Percentiles rank a stretch among this genome's conserved stretches.
phyloP scores from a whole-genome alignment of 2,797 vertebrate species.

The Carcharodon carcharias region DNA sequence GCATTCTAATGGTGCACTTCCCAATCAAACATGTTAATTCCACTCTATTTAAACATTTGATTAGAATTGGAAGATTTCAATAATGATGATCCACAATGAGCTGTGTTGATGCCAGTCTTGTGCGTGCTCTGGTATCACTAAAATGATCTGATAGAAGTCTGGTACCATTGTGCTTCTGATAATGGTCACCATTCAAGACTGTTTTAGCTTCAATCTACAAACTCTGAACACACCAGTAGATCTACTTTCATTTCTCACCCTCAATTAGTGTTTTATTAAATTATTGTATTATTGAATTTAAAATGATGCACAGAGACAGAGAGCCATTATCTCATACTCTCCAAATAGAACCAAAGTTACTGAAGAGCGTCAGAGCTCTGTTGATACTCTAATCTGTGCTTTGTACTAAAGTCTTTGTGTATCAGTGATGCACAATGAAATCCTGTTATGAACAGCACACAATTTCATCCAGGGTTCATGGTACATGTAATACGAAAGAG shows the following conservation, averaged over 20 bases:
- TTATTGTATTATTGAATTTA: constrained; percentile 26
- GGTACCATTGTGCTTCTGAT: neutral
- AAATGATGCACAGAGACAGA: neutral
- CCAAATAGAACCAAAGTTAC: neutral
- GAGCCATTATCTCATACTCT: neutral
- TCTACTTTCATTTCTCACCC: neutral
- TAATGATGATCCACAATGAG: neutral
- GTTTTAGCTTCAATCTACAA: neutral
- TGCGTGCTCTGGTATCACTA: neutral
- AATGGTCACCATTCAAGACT: neutral
- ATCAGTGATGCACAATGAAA: neutral
- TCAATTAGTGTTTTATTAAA: neutral
- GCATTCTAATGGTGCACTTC: neutral
- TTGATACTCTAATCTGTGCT: neutral
- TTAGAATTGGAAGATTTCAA: neutral
- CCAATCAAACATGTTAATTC: neutral
- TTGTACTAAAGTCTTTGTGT: neutral
- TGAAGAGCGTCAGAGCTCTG: neutral
- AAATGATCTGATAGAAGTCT: neutral
- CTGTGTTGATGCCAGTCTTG: neutral
- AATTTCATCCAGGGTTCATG: neutral
- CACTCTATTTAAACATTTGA: neutral
- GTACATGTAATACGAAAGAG: neutral
- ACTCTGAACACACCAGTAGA: neutral
- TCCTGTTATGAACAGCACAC: neutral